Evolutionary conservation across 2,888 invertebrate species (phyloP).

Genomic region (Selenia dentaria): DNA sequence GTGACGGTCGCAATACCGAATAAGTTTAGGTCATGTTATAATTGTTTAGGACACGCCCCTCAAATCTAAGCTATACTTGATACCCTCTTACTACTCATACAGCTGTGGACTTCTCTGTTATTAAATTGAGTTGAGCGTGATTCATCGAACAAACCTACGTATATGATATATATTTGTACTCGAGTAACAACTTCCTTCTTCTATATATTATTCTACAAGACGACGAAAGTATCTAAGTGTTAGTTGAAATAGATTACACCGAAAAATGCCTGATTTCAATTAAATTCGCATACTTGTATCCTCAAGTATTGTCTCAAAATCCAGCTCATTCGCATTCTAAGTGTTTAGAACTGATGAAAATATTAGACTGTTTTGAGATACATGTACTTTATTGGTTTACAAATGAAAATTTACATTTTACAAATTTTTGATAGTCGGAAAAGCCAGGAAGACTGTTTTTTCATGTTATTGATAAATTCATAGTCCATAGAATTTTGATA

Average conservation of each 20-base stretch:
- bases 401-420: slow-evolving; percentile 78
- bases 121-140: no score
- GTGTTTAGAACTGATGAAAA: slow-evolving; percentile 45
- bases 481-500: slow-evolving; percentile 81
- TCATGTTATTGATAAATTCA: slow-evolving; percentile 71
- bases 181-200: neutral
- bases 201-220: slow-evolving; percentile 4
- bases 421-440: slow-evolving; percentile 78
- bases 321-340: slow-evolving; percentile 23
- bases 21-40: neutral
- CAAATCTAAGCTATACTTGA: neutral
- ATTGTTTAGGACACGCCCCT: slow-evolving; percentile 12
- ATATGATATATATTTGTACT: neutral
- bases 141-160: neutral
- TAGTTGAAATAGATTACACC: slow-evolving; percentile 52
- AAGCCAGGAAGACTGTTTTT: slow-evolving; percentile 81
- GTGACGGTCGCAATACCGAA: neutral
- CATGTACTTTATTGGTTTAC: slow-evolving; percentile 13
- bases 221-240: slow-evolving; percentile 7
- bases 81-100: no score
- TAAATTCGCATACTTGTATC: no score
- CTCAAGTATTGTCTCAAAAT: slow-evolving; percentile 20
- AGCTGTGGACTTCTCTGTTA: no score
- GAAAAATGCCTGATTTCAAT: slow-evolving; percentile 58
- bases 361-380: slow-evolving; percentile 61